Conservation (phyloP, 92 coral and sea anemone species). For the Ricordea florida region DNA sequence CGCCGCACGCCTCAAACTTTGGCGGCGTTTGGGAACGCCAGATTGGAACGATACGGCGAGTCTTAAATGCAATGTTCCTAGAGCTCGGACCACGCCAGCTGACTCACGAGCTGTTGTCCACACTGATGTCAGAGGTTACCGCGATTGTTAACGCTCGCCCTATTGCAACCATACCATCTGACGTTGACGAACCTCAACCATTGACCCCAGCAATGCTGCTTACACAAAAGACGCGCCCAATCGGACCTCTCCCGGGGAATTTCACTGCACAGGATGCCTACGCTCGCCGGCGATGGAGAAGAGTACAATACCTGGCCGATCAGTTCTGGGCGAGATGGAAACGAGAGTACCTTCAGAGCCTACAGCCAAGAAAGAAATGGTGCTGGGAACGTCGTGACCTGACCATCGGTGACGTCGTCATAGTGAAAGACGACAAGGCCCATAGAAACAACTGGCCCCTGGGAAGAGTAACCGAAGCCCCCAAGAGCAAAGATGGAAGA, state of each 20-base stretch:
- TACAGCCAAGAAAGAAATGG: slow-evolving; percentile 23
- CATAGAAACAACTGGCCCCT: slow-evolving; percentile 29
- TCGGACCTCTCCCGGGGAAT: background rate
- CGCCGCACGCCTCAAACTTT: slow-evolving; percentile 18
- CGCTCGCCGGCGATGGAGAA: slow-evolving; percentile 17
- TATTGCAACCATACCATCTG: background rate
- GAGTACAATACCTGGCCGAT: background rate
- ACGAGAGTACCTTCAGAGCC: slow-evolving; percentile 5
- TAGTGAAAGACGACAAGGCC: slow-evolving; percentile 20
- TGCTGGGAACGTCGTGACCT: background rate
- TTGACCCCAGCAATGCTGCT: background rate
- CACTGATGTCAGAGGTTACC: slow-evolving; percentile 4
- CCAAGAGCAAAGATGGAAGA: slow-evolving; percentile 13
- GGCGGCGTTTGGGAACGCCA: slow-evolving; percentile 10
- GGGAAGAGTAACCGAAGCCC: slow-evolving; percentile 12
- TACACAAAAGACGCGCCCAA: background rate
- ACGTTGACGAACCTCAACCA: background rate
- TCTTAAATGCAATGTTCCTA: background rate
- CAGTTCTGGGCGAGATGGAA: slow-evolving; percentile 25
- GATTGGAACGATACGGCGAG: background rate
- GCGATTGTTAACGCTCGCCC: slow-evolving; percentile 15
- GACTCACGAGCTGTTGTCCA: slow-evolving; percentile 17
- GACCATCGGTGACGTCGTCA: slow-evolving; percentile 18
- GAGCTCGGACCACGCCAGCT: background rate
- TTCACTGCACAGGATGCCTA: background rate